Percentiles rank a stretch among this genome's conserved stretches.
These are phyloP conservation scores for Dipus sagitta DNA, from an alignment of 2,797 vertebrate species.

Conservation along the genomic window DNA sequence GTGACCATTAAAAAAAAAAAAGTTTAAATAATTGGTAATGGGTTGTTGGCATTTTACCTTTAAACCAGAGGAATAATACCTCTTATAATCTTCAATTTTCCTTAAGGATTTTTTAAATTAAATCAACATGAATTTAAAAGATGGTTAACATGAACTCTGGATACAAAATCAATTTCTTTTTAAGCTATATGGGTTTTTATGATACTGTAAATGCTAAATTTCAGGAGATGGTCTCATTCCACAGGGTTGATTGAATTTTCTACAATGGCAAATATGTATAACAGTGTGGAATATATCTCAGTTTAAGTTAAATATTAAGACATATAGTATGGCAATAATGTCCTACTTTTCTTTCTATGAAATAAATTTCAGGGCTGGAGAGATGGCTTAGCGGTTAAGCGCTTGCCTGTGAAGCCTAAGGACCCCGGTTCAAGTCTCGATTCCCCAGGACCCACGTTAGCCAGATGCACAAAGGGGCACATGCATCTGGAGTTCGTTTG, in stretches of 20 bases:
- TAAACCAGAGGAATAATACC: conserved; percentile 61
- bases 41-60: conserved; percentile 74
- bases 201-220: no score
- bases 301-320: conserved; percentile 90
- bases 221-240: no score
- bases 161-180: no score
- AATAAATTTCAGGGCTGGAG: no score
- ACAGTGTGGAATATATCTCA: conserved; percentile 76
- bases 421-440: no score
- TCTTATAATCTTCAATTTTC: conserved; percentile 68
- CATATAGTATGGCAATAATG: conserved; percentile 72
- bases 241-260: conserved; percentile 45
- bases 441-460: no score
- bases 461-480: no score
- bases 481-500: no score
- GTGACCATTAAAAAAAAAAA: conserved; percentile 81
- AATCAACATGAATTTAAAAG: conserved; percentile 51
- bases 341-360: conserved; percentile 80
- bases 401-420: no score
- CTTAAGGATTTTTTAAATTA: conserved; percentile 79
- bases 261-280: conserved; percentile 80
- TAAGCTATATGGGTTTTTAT: no score
- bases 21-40: conserved; percentile 63
- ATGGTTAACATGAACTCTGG: no score
- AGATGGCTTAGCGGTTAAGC: no score